These are phyloP conservation scores for Myotis daubentonii DNA, from an alignment of 2,797 vertebrate genomes.

Conservation along the genomic window DNA sequence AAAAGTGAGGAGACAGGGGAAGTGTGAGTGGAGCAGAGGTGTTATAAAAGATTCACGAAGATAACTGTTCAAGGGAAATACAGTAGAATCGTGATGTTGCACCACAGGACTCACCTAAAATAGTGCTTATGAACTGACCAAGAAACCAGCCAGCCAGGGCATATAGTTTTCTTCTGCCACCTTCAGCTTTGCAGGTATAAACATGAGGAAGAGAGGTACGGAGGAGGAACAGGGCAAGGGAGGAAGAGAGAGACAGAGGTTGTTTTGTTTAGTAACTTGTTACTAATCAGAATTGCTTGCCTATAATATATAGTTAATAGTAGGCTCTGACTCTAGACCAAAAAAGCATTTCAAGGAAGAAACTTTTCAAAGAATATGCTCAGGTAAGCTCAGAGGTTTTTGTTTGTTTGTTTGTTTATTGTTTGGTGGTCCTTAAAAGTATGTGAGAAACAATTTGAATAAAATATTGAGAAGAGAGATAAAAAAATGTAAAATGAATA, in stretches of 20 bases:
- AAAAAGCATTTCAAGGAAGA: neutral
- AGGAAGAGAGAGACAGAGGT: neutral
- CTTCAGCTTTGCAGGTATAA: neutral
- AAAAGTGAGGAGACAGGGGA: neutral
- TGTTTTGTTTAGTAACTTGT: neutral
- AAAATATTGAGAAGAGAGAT: neutral
- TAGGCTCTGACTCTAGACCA: neutral
- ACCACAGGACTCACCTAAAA: neutral
- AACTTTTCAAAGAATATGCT: neutral
- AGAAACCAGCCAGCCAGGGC: neutral
- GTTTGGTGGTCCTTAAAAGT: neutral
- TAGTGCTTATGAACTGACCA: neutral
- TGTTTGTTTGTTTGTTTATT: neutral
- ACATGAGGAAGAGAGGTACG: accelerated
- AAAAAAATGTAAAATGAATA: neutral
- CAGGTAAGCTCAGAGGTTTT: neutral
- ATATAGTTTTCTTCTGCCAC: neutral
- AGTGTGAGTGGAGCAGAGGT: neutral
- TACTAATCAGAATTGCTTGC: neutral
- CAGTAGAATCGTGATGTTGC: neutral
- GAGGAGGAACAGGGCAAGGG: accelerated
- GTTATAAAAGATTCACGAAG: neutral
- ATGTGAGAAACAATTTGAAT: neutral
- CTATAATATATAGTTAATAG: neutral
- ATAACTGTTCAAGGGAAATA: neutral